phyloP scores from a whole-genome alignment of 2,888 invertebrate species.

The Euphydryas editha region DNA sequence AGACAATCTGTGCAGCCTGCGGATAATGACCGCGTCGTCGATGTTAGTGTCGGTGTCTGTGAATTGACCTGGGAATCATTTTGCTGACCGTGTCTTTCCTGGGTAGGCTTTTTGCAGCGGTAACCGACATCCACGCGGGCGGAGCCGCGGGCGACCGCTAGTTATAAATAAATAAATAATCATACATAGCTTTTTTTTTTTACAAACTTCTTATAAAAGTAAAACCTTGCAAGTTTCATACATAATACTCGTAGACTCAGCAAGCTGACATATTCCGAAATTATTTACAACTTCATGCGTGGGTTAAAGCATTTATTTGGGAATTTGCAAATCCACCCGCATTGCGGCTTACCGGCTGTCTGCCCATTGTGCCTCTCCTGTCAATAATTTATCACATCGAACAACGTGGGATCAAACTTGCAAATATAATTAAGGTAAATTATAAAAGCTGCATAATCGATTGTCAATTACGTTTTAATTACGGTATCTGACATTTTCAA shows the following conservation, averaged over 20 bases:
- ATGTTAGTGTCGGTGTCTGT: too few species aligned
- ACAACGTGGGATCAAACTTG: conserved; percentile 51
- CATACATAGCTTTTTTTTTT: not conserved
- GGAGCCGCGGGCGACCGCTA: too few species aligned
- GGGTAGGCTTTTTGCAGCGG: too few species aligned
- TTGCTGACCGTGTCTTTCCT: too few species aligned
- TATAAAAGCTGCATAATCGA: conserved; percentile 10
- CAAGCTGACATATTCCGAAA: conserved; percentile 27
- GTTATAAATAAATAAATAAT: too few species aligned
- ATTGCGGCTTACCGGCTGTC: conserved; percentile 46
- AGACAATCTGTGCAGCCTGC: too few species aligned
- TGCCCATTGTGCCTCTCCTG: conserved; percentile 45
- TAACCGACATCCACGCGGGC: too few species aligned
- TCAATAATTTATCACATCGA: conserved; percentile 64
- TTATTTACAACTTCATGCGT: conserved; percentile 43
- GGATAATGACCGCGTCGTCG: too few species aligned
- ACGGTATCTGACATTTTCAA: not conserved
- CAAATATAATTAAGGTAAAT: conserved; percentile 43
- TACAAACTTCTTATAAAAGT: not conserved
- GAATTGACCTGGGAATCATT: too few species aligned
- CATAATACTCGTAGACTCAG: conserved; percentile 19
- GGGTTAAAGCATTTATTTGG: conserved; percentile 42
- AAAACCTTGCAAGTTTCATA: not conserved
- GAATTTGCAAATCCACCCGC: conserved; percentile 45
- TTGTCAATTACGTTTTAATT: not conserved